phyloP scores from a whole-genome alignment of 2,797 vertebrate species.

The Channa striata region DNA sequence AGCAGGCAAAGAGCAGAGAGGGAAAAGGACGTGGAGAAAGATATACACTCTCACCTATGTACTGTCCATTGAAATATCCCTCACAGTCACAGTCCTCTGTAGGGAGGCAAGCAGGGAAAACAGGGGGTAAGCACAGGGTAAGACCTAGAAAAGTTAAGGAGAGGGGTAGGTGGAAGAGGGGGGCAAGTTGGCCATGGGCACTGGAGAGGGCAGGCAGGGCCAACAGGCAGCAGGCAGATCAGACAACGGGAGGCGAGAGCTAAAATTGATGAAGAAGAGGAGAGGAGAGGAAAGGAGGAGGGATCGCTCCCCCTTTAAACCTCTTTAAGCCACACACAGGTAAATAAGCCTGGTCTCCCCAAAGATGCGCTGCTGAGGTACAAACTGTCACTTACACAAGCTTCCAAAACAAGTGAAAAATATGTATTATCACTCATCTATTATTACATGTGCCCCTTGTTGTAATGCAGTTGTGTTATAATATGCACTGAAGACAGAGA shows the following conservation, averaged over 20 bases:
- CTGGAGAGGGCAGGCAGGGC: conserved; percentile 40
- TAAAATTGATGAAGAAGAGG: conserved; percentile 28
- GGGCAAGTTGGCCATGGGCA: conserved; percentile 16
- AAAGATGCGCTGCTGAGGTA: conserved; percentile 27
- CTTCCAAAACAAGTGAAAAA: conserved; percentile 1
- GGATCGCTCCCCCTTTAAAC: conserved; percentile 27
- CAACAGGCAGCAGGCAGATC: conserved; percentile 60
- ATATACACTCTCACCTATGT: conserved; percentile 92
- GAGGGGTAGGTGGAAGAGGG: conserved; percentile 24
- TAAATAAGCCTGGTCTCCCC: conserved; percentile 26
- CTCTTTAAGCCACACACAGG: conserved; percentile 29
- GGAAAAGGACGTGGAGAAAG: conserved; percentile 72
- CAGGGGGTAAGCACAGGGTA: conserved; percentile 78
- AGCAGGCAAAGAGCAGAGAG: conserved; percentile 72
- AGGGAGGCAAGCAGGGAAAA: conserved; percentile 84
- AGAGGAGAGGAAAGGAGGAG: not conserved
- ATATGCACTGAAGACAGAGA: not conserved
- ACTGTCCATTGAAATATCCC: conserved; percentile 95
- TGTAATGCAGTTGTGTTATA: not conserved
- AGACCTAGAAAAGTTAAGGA: conserved; percentile 69
- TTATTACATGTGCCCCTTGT: no score
- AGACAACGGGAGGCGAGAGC: conserved; percentile 52
- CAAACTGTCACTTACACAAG: conserved; percentile 18
- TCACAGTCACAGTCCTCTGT: conserved; percentile 98
- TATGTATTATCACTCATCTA: not conserved